Evolutionary conservation across 2,888 invertebrate species (phyloP), one percentile per base, ranked within the genome.

Genomic region (Athrips mouffetella): DNA sequence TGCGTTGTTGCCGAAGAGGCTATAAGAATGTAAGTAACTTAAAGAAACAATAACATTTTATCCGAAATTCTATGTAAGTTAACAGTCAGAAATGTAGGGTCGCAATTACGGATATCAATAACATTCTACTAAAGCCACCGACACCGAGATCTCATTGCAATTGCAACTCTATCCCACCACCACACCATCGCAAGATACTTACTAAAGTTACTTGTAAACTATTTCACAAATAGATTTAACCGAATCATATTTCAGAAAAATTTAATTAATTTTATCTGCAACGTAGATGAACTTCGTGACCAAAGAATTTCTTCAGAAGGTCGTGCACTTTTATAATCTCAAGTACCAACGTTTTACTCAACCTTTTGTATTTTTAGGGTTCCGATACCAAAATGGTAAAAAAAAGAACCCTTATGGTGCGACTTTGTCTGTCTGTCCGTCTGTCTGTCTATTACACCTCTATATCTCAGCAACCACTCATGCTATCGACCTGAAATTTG

Each of bases 291-390:
- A 65, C 63, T 65, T 72, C 73, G 68, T 73, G 70, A 74, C 69
- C 63, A 53, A 53, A 55, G 57, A 59, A 67, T n/a, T n/a, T n/a
- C 67, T 63, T 62, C 54, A 65, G 61, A 70, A 45, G 74, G 70
- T 73, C 77, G 65, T 78, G 76, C 80, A 75, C 80, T 80, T 80
- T 76, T 70, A 61, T 59, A 65, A 65, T 66, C 63, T 67, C 65
- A n/a, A n/a, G n/a, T n/a, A n/a, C n/a, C n/a, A 69, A 79, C 71
- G 74, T 73, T 73, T 78, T 75, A 73, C 60, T 33, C 33, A 33
- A 33, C 33, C 16, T 48, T 56, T 62, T 59, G 61, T 53, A 45
- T 52, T 18, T n/a, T 35, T 35, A n/a, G n/a, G n/a, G n/a, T n/a
- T n/a, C n/a, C n/a, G n/a, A n/a, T n/a, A n/a, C n/a, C n/a, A n/a